Evolutionary conservation across 2,113 vertebrate genomes (phyloP).

Genomic region (Phaethornis superciliosus): DNA sequence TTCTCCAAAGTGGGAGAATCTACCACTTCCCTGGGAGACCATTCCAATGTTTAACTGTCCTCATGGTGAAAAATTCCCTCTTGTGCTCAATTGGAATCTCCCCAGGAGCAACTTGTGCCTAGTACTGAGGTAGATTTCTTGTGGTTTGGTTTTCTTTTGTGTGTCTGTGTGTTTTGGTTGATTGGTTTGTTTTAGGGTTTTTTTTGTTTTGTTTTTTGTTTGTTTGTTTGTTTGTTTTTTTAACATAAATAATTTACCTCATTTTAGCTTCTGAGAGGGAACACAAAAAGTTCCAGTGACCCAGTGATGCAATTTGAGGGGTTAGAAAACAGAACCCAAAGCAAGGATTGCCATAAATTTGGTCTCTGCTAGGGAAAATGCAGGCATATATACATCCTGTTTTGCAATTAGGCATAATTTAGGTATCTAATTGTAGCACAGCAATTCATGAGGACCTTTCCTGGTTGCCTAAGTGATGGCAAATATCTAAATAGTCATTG

Average conservation of each 20-base stretch:
- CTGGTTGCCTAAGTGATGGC: neutral
- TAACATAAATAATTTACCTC: neutral
- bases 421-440: neutral
- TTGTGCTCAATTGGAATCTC: no score
- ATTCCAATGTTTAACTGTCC: no score
- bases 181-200: neutral
- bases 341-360: neutral
- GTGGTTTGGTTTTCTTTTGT: no score
- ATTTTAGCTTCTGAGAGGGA: neutral
- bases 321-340: neutral
- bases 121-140: neutral
- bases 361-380: neutral
- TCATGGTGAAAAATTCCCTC: no score
- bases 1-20: no score
- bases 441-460: neutral
- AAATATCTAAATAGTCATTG: neutral
- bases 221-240: neutral
- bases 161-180: no score
- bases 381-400: neutral
- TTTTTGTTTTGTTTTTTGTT: no score
- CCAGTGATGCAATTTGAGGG: neutral
- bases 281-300: neutral
- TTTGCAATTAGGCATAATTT: neutral
- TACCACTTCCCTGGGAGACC: no score
- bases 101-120: no score